Evolutionary conservation across 2,797 vertebrate species (phyloP), one percentile per base, ranked within the genome.

Genomic region (Syncerus caffer): DNA sequence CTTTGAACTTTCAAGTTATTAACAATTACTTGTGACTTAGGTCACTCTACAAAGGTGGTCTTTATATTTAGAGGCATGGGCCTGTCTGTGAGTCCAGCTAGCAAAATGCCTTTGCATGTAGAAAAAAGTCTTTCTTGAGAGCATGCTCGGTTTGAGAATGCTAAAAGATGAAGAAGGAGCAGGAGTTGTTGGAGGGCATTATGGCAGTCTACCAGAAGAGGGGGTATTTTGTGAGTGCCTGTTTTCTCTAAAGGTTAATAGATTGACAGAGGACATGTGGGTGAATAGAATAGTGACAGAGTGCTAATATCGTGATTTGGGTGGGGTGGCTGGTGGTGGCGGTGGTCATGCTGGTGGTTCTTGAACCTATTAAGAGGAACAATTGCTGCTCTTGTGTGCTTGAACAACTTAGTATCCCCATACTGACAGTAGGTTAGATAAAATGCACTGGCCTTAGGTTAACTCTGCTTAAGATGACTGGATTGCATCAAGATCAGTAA

Each of bases 1-100:
- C 13, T 94, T 90, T 96, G 76, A 93, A 83, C 34, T n/a, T 94
- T 93, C 34, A 67, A 21, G n/a, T 88, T 79, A 71, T 64, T 97
- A 91, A 90, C 64, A 92, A 47, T 55, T 78, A 47, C 76, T 85
- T 83, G 34, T 42, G 14, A 93, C 12, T 93, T 96, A 7, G 10
- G 50, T 86, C 29, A 50, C 38, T 88, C n/a, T 78, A 0, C 76
- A 64, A 8, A 25, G 50, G 6, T 79, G 58, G 16, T 58, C 29
- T 94, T 4, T 92, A 29, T 88, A 67, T 93, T 95, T 91, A 58
- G 78, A 85, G 27, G 34, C 19, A 11, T 64, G 62, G 58, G 8
- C n/a, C 78, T 89, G 23, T 90, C 29, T 83, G 79, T 19, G 19
- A 85, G 90, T 87, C 95, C 38, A 90, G 42, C 71, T 94, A 83